Evolutionary conservation across 2,113 vertebrate species (phyloP), one percentile per base, ranked within the genome.

Genomic region (Phyllostomus hastatus): DNA sequence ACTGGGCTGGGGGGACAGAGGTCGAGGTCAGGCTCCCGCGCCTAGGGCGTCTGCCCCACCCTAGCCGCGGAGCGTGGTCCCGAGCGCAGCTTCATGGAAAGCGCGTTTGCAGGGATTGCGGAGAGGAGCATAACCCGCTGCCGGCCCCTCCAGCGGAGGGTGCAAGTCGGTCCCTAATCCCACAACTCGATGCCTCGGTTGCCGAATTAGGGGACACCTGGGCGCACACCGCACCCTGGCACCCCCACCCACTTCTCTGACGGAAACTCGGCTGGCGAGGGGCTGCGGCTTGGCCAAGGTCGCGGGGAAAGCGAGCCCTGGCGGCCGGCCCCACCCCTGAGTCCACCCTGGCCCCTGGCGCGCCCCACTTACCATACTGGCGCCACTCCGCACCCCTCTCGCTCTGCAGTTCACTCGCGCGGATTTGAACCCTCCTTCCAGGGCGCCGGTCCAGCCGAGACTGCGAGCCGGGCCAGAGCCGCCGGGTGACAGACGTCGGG

Each of bases 331-430:
- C 90, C 54, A 50, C 41, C 76, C 66, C 26, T 24, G 14, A 57
- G 73, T 33, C 72, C 73, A 22, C 26, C 10, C 85, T 8, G 10
- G 52, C 59, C 38, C 70, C 26, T 1, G 7, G n/a, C 19, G 38
- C 35, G 20, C 70, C 88, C 90, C 76, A 59, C 96, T 97, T 66
- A 98, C 97, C 98, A 98, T 97, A 86, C 73, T 89, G 95, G 95
- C 94, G 64, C 95, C 14, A 52, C 81, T 50, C 57, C 35, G 76
- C 66, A 41, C 90, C 80, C 69, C 35, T 50, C 43, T 48, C 59
- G 92, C 50, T 38, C 81, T 4, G 52, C 81, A 28, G 88, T 78
- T 90, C 89, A 95, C 72, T 75, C 43, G 88, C 38, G 50, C 82
- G 38, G 96, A 94, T 76, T 96, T 67, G 93, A 97, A 95, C 94